phyloP scores from a whole-genome alignment of 37 sponge, comb jelly and placozoan genomes.

The Bolinopsis microptera region DNA sequence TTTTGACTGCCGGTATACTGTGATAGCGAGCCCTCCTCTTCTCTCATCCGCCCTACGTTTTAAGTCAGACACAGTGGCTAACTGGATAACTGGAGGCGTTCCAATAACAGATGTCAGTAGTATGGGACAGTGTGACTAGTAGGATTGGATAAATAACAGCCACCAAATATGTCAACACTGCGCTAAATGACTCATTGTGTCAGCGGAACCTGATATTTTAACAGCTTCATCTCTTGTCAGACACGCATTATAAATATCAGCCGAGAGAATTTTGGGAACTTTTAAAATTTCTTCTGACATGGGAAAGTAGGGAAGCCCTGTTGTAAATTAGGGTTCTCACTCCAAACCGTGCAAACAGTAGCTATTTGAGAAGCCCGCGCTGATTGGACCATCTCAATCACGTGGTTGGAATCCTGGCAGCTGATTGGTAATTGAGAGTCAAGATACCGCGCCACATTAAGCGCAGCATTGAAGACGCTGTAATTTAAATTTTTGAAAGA shows the following conservation, averaged over 20 bases:
- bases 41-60: neutral
- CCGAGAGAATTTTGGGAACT: neutral
- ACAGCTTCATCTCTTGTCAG: neutral
- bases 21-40: neutral
- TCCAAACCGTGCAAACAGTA: neutral
- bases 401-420: neutral
- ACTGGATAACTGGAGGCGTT: neutral
- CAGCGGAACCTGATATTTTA: neutral
- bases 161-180: neutral
- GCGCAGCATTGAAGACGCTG: neutral
- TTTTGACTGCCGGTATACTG: neutral
- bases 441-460: neutral
- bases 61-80: neutral
- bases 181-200: neutral
- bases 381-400: neutral
- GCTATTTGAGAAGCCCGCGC: neutral
- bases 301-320: neutral
- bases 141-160: neutral
- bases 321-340: neutral
- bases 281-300: neutral
- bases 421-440: neutral
- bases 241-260: neutral
- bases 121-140: neutral
- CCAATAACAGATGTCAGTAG: neutral
- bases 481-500: neutral